Evolutionary conservation across 2,797 vertebrate species (phyloP).

Genomic region (Danionella dracula): DNA sequence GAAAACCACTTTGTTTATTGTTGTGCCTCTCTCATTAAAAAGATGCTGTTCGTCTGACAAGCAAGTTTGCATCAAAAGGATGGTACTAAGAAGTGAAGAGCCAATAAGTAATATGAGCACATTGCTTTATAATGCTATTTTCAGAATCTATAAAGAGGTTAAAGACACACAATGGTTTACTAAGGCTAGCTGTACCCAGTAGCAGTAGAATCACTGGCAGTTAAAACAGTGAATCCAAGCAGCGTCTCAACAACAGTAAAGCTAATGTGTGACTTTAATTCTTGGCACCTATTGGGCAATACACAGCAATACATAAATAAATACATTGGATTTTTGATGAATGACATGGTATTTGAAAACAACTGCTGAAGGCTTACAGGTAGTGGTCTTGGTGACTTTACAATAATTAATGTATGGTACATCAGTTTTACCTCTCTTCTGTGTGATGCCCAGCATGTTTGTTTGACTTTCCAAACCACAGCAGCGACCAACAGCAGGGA

Average conservation of each 20-base stretch:
- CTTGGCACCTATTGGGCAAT: too few relatives aligned
- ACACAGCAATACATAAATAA: too few relatives aligned
- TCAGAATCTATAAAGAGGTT: constrained; percentile 12
- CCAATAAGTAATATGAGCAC: not conserved
- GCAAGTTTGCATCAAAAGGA: constrained; percentile 32
- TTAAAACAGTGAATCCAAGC: too few relatives aligned
- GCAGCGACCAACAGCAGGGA: constrained; percentile 87
- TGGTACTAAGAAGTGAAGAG: not conserved
- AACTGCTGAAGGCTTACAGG: not conserved
- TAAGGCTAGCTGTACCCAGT: constrained; percentile 1
- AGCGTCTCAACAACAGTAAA: too few relatives aligned
- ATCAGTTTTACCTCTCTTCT: constrained; percentile 83
- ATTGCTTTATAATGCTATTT: not conserved
- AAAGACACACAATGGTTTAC: constrained; percentile 8
- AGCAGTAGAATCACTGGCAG: not conserved
- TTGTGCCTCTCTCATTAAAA: constrained; percentile 55
- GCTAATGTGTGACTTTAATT: too few relatives aligned
- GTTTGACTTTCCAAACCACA: constrained; percentile 93
- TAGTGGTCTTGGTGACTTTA: too few relatives aligned
- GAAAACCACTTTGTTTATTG: constrained; percentile 68
- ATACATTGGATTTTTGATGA: too few relatives aligned
- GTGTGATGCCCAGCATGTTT: constrained; percentile 89
- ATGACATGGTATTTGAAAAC: too few relatives aligned
- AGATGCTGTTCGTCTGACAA: constrained; percentile 14
- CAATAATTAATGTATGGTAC: not conserved